Conservation (phyloP, 1,140 invertebrate species). For the Palaemon carinicauda region DNA sequence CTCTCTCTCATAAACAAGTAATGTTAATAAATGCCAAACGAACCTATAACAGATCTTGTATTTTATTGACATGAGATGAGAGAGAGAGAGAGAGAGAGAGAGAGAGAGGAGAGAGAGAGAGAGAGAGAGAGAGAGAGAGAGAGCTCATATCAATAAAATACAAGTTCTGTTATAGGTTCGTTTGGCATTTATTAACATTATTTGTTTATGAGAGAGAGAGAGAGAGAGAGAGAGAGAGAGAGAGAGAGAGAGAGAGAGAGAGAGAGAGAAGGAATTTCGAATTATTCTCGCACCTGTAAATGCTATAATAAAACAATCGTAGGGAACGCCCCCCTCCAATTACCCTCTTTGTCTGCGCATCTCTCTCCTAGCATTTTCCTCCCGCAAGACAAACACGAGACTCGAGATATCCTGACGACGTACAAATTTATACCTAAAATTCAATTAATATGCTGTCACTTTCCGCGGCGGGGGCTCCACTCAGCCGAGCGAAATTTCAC, state of each 20-base stretch:
- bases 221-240: neutral
- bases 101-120: neutral
- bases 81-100: neutral
- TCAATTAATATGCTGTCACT: constrained; percentile 58
- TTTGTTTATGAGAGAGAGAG: too few relatives aligned
- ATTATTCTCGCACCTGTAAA: neutral
- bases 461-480: constrained; percentile 38
- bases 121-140: neutral
- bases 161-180: too few relatives aligned
- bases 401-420: constrained; percentile 51
- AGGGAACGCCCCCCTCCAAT: neutral
- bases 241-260: neutral
- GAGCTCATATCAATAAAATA: too few relatives aligned
- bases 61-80: neutral
- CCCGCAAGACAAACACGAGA: constrained; percentile 46
- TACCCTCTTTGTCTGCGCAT: constrained; percentile 9
- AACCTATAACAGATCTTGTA: neutral
- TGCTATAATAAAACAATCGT: neutral
- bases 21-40: neutral
- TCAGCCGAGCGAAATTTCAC: neutral
- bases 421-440: constrained; percentile 58
- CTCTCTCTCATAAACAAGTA: neutral
- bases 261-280: neutral
- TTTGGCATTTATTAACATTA: too few relatives aligned
- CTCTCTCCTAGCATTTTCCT: constrained; percentile 28